These are phyloP conservation scores for Drosophila prolongata DNA, from an alignment of 2,888 invertebrate species.

Conservation along the genomic window DNA sequence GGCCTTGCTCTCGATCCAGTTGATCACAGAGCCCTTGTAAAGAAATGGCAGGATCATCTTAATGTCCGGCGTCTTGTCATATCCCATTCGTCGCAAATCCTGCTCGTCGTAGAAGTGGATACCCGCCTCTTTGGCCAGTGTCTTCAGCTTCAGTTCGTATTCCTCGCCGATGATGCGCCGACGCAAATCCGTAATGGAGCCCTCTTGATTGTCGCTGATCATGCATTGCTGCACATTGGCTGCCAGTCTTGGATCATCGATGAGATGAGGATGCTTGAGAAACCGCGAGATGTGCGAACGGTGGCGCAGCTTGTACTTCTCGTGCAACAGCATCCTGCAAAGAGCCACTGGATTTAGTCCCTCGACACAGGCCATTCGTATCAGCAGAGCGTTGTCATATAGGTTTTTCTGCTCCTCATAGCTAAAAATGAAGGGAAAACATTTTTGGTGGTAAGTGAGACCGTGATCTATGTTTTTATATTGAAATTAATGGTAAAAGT, in stretches of 20 bases:
- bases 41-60: conserved; percentile 95
- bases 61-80: conserved; percentile 97
- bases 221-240: conserved; percentile 87
- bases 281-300: conserved; percentile 76
- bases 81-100: conserved; percentile 91
- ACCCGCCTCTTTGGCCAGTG: conserved; percentile 85
- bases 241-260: conserved; percentile 76
- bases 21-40: conserved; percentile 92
- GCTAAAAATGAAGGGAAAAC: conserved; percentile 40
- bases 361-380: conserved; percentile 74
- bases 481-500: too few species aligned
- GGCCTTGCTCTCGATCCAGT: conserved; percentile 99
- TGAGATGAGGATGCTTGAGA: conserved; percentile 81
- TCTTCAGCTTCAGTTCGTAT: conserved; percentile 89
- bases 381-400: conserved; percentile 61
- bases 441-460: too few species aligned
- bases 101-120: conserved; percentile 91
- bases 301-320: conserved; percentile 72
- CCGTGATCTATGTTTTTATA: too few species aligned
- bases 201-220: conserved; percentile 93
- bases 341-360: conserved; percentile 78
- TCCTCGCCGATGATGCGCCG: conserved; percentile 93
- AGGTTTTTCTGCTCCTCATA: conserved; percentile 63
- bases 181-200: conserved; percentile 91
- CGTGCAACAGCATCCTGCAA: conserved; percentile 78